These are phyloP conservation scores for Agapornis roseicollis DNA, from an alignment of 2,113 vertebrate genomes.

Conservation along the genomic window DNA sequence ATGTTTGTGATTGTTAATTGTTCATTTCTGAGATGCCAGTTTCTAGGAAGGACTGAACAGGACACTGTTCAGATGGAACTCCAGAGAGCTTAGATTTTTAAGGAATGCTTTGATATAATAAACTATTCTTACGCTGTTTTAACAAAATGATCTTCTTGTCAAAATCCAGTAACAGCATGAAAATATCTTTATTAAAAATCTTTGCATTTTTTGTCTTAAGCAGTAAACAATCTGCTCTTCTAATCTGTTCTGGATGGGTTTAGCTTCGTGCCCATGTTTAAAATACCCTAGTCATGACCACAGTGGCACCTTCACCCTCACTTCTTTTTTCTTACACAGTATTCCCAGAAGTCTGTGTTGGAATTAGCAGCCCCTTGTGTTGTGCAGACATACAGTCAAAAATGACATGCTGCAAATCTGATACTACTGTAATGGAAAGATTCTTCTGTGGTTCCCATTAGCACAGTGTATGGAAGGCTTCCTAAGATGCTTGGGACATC, in stretches of 20 bases:
- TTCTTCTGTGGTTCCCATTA: neutral
- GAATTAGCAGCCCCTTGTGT: neutral
- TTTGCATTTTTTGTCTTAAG: constrained; percentile 59
- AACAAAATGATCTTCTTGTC: neutral
- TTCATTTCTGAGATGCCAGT: neutral
- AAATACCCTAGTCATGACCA: neutral
- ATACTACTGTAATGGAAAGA: neutral
- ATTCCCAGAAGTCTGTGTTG: neutral
- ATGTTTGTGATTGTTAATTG: neutral
- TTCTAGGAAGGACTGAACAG: neutral
- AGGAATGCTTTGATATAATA: constrained; percentile 1
- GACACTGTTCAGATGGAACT: neutral
- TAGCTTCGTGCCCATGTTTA: neutral
- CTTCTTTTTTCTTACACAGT: neutral
- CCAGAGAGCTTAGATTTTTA: constrained; percentile 1
- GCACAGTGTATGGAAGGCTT: neutral
- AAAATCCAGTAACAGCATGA: constrained; percentile 43
- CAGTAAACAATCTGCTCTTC: constrained; percentile 38
- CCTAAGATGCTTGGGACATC: neutral
- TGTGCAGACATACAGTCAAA: neutral
- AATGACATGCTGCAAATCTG: neutral
- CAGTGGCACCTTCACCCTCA: neutral
- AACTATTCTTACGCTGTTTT: constrained; percentile 6
- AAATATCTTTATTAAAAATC: constrained; percentile 68
- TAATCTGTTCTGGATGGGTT: neutral